Evolutionary conservation across 2,888 invertebrate species (phyloP), one percentile per base, ranked within the genome.

Genomic region (Zaprionus obscuricornis): DNA sequence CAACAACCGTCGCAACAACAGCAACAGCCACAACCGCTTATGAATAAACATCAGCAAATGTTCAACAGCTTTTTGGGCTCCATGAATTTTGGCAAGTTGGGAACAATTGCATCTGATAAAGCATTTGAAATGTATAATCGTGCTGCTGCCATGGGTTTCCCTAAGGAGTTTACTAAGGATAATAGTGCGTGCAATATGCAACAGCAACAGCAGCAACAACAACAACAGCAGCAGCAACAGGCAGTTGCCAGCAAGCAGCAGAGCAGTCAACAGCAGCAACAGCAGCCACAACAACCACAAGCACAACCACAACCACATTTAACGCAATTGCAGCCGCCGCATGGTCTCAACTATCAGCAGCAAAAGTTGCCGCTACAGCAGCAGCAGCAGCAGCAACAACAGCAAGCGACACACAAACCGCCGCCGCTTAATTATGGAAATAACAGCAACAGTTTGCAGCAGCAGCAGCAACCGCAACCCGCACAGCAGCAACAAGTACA

Each of bases 61-160:
- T 89, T 89, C 22, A 90, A 90, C 26, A 89, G 87, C 17, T 90
- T 90, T 24, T 58, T 90, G 50, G 90, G 90, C 0, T 86, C 90
- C 0, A 86, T 90, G 82, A 74, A 84, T 1, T 88, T 88, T 58
- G 83, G 86, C 24, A 90, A 90, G 37, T 58, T 89, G 50, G 86
- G 86, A 7, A 88, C 88, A 18, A 89, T 90, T 29, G 81, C 89
- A 0, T 79, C 89, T 0, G 89, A 88, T 29, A 90, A 90, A 65
- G 90, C 90, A 0, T 89, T 90, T 42, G 90, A 90, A 54, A 90
- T 90, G 89, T 90, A 89, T 22, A 90, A 90, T 72, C 87, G 90
- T 3, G 89, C 90, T 0, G 90, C 90, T 3, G 87, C 89, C 0
- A 88, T 90, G 85, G 87, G 89, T 1, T 89, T 89, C 24, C 85